phyloP scores from a whole-genome alignment of 2,113 vertebrate species.

The Gopherus flavomarginatus region DNA sequence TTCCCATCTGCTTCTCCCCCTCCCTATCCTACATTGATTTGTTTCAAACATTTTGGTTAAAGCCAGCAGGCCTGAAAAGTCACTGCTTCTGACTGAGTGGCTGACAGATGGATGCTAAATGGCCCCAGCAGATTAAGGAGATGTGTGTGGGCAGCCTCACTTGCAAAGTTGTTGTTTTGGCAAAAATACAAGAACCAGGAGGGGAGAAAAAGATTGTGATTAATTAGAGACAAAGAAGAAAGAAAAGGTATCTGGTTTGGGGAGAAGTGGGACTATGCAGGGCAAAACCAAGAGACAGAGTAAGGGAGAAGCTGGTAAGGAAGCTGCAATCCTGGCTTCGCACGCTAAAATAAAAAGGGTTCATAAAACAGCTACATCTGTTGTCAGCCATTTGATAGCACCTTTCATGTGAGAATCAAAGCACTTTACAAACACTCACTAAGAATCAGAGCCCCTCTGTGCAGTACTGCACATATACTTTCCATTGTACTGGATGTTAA shows the following conservation, averaged over 20 bases:
- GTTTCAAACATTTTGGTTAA: constrained; percentile 53
- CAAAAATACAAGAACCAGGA: not conserved
- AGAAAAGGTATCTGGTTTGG: not conserved
- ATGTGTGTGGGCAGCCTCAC: not conserved
- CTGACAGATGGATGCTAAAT: not conserved
- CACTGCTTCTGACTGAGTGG: not conserved
- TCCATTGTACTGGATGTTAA: not conserved
- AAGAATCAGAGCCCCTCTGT: constrained; percentile 14
- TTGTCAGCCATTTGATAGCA: not conserved
- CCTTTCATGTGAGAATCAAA: constrained; percentile 7
- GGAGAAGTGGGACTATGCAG: not conserved
- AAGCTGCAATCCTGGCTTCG: not conserved
- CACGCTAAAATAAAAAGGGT: not conserved
- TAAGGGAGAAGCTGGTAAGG: not conserved
- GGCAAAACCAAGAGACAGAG: constrained; percentile 11
- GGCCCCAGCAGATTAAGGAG: not conserved
- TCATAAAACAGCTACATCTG: not conserved
- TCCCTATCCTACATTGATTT: constrained; percentile 54
- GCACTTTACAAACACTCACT: not conserved
- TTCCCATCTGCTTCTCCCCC: constrained; percentile 35
- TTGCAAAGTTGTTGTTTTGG: constrained; percentile 14
- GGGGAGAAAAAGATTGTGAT: constrained; percentile 22
- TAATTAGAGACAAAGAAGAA: constrained; percentile 17
- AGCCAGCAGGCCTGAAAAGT: constrained; percentile 29
- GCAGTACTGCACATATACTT: not conserved